Evolutionary conservation across 2,113 vertebrate genomes (phyloP).

Genomic region (Symphodus melops): DNA sequence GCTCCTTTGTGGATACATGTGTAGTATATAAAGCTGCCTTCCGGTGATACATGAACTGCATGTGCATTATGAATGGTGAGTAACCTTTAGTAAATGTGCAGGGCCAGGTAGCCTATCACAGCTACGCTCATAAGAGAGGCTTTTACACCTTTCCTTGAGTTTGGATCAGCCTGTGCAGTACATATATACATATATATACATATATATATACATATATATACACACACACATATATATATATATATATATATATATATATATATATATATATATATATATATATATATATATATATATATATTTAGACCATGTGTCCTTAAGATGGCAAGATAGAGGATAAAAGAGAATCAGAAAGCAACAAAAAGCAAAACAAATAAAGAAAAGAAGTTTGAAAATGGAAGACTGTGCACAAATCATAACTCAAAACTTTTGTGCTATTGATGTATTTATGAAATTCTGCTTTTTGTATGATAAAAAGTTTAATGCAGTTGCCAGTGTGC

Average conservation of each 20-base stretch:
- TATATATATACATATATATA: background rate
- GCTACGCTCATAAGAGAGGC: background rate
- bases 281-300: background rate
- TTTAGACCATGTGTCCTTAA: background rate
- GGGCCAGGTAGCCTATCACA: constrained; percentile 1
- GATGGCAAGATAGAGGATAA: background rate
- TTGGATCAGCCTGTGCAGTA: background rate
- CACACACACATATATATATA: background rate
- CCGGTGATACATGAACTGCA: constrained; percentile 29
- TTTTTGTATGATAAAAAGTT: no score
- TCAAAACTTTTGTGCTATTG: no score
- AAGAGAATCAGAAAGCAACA: no score
- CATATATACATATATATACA: background rate
- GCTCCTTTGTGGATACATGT: constrained; percentile 48
- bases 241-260: background rate
- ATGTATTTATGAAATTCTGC: background rate
- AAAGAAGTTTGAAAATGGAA: no score
- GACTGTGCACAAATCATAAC: no score
- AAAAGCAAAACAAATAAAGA: no score
- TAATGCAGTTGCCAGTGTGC: no score
- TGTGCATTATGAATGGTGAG: background rate
- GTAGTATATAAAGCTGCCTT: constrained; percentile 36
- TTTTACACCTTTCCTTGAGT: constrained; percentile 1
- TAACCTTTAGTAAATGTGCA: constrained; percentile 25
- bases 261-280: background rate